Percentiles rank a stretch among this genome's conserved stretches.
phyloP scores from a whole-genome alignment of 1,140 invertebrate genomes.

The Meloidogyne chitwoodi region DNA sequence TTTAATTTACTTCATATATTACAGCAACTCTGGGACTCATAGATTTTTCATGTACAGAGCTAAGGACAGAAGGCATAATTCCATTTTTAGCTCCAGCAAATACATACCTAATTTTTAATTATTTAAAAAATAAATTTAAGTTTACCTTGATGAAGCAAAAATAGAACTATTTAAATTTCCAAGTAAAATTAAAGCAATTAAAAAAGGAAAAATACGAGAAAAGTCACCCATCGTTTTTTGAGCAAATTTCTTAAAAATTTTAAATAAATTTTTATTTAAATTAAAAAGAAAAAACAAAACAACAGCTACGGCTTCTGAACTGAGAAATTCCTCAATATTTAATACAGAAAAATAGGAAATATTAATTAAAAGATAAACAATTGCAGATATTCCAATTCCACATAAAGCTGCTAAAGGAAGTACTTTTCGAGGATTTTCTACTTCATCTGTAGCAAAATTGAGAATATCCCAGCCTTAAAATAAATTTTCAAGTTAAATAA shows the following conservation, averaged over 20 bases:
- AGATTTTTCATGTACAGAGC: constrained; percentile 32
- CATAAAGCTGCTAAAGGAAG: constrained; percentile 43
- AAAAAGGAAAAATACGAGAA: constrained; percentile 46
- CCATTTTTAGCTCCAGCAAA: constrained; percentile 41
- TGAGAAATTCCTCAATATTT: constrained; percentile 39
- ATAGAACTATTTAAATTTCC: constrained; percentile 53
- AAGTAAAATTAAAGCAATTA: constrained; percentile 46
- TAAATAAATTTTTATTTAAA: constrained; percentile 5
- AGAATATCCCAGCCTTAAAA: constrained; percentile 48
- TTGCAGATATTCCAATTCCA: constrained; percentile 40
- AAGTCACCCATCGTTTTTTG: constrained; percentile 41
- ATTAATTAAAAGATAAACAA: constrained; percentile 47
- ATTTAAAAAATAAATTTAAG: not conserved
- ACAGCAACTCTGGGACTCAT: constrained; percentile 45
- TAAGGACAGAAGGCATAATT: constrained; percentile 38
- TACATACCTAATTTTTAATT: constrained; percentile 34
- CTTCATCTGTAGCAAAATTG: constrained; percentile 48
- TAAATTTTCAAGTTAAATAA: not conserved
- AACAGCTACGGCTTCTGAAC: constrained; percentile 37
- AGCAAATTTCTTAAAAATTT: constrained; percentile 35
- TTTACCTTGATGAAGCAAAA: constrained; percentile 38
- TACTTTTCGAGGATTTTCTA: constrained; percentile 45
- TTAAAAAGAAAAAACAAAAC: constrained; percentile 4
- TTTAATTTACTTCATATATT: constrained; percentile 36
- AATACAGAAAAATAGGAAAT: constrained; percentile 48